Conservation (phyloP, 1,140 invertebrate genomes). For the Zaprionus gabonicus region DNA sequence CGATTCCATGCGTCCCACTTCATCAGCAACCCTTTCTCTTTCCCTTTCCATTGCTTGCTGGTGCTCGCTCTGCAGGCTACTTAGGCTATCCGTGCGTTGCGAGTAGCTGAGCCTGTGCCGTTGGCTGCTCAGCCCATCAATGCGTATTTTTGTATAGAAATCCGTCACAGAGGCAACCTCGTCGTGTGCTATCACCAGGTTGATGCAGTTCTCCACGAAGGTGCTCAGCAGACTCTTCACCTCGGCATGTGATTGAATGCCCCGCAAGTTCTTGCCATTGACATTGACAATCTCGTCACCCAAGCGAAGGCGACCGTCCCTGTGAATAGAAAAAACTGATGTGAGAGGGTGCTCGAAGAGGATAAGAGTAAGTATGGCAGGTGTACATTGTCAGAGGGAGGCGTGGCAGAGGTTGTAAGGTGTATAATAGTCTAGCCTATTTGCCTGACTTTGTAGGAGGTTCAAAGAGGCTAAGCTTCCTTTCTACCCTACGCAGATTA, state of each 20-base stretch:
- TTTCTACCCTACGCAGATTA: no score
- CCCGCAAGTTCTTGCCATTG: constrained; percentile 91
- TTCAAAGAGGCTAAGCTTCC: no score
- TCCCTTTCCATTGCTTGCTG: constrained; percentile 42
- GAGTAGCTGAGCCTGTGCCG: constrained; percentile 72
- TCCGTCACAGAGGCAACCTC: constrained; percentile 79
- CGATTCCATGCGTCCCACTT: constrained; percentile 7
- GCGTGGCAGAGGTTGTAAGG: no score
- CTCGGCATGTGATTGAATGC: constrained; percentile 88
- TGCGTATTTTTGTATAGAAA: constrained; percentile 83
- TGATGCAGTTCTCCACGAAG: constrained; percentile 85
- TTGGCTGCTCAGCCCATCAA: constrained; percentile 68
- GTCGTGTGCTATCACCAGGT: constrained; percentile 87
- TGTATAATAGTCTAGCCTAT: no score
- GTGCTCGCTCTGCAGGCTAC: constrained; percentile 74
- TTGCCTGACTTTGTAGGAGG: no score
- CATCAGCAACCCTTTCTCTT: neutral
- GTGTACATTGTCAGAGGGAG: no score
- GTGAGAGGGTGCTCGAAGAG: neutral
- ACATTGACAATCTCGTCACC: constrained; percentile 95
- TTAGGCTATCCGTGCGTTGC: constrained; percentile 77
- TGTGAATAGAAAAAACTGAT: constrained; percentile 61
- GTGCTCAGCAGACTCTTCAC: constrained; percentile 85
- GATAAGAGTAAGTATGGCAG: neutral
- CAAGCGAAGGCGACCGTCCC: constrained; percentile 91